Evolutionary conservation across 2,888 invertebrate genomes (phyloP), one percentile per base, ranked within the genome.

Genomic region (Stenchaetothrips biformis): DNA sequence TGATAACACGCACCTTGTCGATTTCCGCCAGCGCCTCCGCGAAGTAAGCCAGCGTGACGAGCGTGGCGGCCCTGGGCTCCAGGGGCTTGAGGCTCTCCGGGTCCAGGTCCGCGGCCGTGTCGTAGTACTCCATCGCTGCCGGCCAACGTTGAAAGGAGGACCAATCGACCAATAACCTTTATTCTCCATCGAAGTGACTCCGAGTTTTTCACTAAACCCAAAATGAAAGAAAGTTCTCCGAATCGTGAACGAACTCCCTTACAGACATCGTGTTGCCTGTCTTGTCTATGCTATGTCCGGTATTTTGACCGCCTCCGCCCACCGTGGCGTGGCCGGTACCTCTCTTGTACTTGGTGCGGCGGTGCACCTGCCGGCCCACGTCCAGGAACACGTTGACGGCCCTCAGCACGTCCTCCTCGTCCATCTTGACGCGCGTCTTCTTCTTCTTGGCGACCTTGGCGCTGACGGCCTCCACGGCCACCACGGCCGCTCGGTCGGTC

Each of bases 1-100:
- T n/a, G n/a, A n/a, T n/a, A n/a, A n/a, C n/a, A n/a, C n/a, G n/a
- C n/a, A n/a, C 67, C 67, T 74, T 74, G 7, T 80, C 48, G n/a
- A 78, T 37, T 48, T 81, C 48, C 13, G 49, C 80, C 7, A 59
- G 80, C 6, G 49, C 21, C 27, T 77, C 78, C 25, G 3, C 25
- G 53, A 37, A 25, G 48, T 78, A 47, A 0, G 77, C 78, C 21
- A 53, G 48, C 37, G 48, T 78, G 59, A 78, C 47, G 37, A 62
- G 78, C 21, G 59, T 53, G 78, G 80, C 80, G 7, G 59, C 78
- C 18, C 59, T 21, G 67, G 21, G 67, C 67, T 74, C 25, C 9
- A 74, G 67, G 6, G 67, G 67, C 8, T 21, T 25, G 21, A 21
- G 21, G 67, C 25, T 74, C 67, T 74, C 67, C 9, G 67, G 67